These are phyloP conservation scores for Parazoanthus atlanticus DNA, from an alignment of 92 coral and sea anemone species.

Conservation along the genomic window DNA sequence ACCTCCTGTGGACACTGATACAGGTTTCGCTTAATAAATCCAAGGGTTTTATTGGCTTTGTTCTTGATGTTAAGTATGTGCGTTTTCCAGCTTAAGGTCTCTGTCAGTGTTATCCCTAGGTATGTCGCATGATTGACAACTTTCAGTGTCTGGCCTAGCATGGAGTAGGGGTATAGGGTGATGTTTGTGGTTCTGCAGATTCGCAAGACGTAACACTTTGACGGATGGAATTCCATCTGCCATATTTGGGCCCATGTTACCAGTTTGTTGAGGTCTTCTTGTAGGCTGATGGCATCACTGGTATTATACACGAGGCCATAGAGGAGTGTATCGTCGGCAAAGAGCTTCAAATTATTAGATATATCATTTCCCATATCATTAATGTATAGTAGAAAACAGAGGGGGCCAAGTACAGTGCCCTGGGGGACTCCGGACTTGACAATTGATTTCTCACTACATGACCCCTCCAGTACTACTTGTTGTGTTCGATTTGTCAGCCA, in stretches of 20 bases:
- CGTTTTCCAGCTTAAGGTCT: neutral
- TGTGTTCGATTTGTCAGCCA: slow-evolving; percentile 42
- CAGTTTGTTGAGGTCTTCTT: slow-evolving; percentile 38
- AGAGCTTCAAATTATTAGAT: slow-evolving; percentile 44
- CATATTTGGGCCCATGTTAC: slow-evolving; percentile 34
- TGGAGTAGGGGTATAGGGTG: slow-evolving; percentile 34
- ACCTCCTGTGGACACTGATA: slow-evolving; percentile 45
- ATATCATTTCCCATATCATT: too few relatives aligned
- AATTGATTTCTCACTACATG: slow-evolving; percentile 29
- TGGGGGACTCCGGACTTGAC: slow-evolving; percentile 48
- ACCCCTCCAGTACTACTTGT: slow-evolving; percentile 47
- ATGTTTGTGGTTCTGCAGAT: slow-evolving; percentile 44
- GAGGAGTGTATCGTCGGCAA: slow-evolving; percentile 50
- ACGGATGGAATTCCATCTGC: too few relatives aligned
- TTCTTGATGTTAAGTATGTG: neutral
- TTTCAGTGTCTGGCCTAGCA: slow-evolving; percentile 40
- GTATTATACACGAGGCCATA: slow-evolving; percentile 13
- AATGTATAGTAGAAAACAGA: too few relatives aligned
- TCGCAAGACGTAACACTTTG: slow-evolving; percentile 49
- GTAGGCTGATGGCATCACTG: slow-evolving; percentile 31
- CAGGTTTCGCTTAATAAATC: slow-evolving; percentile 43
- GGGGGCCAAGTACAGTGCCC: too few relatives aligned
- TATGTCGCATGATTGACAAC: slow-evolving; percentile 24
- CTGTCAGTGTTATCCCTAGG: neutral
- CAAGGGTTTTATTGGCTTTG: too few relatives aligned